Evolutionary conservation across 2,888 invertebrate genomes (phyloP).

Genomic region (Habroteleia sp.): DNA sequence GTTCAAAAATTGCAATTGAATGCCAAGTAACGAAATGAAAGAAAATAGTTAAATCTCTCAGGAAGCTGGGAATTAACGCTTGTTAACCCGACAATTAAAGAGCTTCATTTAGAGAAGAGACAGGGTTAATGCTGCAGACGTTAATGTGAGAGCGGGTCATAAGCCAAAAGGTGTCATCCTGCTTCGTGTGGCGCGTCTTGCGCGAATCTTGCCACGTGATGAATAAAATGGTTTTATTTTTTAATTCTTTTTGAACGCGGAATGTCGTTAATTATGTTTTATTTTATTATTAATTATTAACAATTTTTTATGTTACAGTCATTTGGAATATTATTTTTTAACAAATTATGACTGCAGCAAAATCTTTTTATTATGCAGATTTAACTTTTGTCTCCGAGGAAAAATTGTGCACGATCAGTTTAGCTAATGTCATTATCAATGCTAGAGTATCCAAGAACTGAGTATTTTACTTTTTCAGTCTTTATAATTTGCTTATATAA

Average conservation of each 20-base stretch:
- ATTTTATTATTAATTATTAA: no score
- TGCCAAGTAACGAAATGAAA: constrained; percentile 66
- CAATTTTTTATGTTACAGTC: no score
- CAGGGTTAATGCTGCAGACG: constrained; percentile 73
- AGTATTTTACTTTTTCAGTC: constrained; percentile 29
- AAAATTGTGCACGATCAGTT: no score
- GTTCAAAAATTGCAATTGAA: no score
- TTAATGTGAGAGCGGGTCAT: constrained; percentile 72
- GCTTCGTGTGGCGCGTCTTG: constrained; percentile 53
- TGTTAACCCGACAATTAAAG: constrained; percentile 80
- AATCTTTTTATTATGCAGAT: no score
- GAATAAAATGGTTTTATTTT: no score
- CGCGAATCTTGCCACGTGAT: constrained; percentile 46
- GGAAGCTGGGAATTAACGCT: constrained; percentile 80
- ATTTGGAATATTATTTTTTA: no score
- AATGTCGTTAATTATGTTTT: no score
- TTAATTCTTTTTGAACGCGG: no score
- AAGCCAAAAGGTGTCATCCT: constrained; percentile 76
- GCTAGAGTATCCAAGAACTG: constrained; percentile 24
- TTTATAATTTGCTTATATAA: constrained; percentile 51
- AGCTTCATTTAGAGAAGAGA: constrained; percentile 66
- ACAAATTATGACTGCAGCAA: no score
- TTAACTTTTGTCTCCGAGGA: no score
- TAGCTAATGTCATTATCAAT: constrained; percentile 19
- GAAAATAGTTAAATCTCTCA: constrained; percentile 79